These are phyloP conservation scores for Mimachlamys varia DNA, from an alignment of 2,888 invertebrate species.

Conservation along the genomic window DNA sequence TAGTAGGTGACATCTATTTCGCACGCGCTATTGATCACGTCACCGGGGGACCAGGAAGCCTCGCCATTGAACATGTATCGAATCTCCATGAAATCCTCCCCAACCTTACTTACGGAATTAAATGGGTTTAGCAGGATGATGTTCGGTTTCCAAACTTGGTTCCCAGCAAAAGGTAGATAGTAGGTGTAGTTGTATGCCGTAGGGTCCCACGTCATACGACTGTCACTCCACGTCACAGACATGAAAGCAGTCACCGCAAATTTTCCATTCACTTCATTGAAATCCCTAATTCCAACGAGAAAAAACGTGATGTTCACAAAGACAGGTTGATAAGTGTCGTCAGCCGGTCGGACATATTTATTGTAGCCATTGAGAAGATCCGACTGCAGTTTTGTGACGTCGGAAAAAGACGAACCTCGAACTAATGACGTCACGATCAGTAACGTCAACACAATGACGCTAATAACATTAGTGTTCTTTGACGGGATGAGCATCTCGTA, in stretches of 20 bases:
- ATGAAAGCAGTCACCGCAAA: constrained; percentile 52
- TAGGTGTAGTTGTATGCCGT: constrained; percentile 43
- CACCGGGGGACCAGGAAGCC: constrained; percentile 49
- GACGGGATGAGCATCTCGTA: background rate
- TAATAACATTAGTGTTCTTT: background rate
- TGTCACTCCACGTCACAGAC: constrained; percentile 52
- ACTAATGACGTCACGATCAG: background rate
- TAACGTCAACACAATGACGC: background rate
- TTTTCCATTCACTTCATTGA: constrained; percentile 56
- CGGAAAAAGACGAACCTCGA: background rate
- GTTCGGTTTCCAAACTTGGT: constrained; percentile 53
- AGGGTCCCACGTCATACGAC: constrained; percentile 55
- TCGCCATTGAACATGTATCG: constrained; percentile 46
- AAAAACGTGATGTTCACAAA: constrained; percentile 49
- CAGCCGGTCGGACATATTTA: constrained; percentile 45
- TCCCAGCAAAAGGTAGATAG: constrained; percentile 36
- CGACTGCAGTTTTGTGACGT: constrained; percentile 42
- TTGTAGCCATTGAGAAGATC: constrained; percentile 46
- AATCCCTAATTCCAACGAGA: constrained; percentile 54
- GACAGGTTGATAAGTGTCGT: constrained; percentile 43
- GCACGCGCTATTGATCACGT: constrained; percentile 49
- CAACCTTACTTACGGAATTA: constrained; percentile 47
- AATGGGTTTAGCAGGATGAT: constrained; percentile 50
- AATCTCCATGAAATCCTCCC: constrained; percentile 49
- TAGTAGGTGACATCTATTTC: constrained; percentile 53